Base-by-base conservation (phyloP, 1,140 invertebrate genomes). In the Drosophila serrata region DNA sequence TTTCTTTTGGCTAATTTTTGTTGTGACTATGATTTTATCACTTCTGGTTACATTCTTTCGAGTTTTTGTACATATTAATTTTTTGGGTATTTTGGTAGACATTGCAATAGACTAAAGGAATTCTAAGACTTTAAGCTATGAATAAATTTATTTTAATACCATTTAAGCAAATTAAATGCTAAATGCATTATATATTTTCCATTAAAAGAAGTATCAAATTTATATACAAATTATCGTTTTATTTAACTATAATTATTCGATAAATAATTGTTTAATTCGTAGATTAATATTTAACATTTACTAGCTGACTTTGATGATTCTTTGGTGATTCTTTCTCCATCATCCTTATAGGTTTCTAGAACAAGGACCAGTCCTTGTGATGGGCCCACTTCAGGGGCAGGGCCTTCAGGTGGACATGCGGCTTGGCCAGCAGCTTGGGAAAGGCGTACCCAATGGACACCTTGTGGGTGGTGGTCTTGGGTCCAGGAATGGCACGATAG, bases 361-460 rank as follows among this genome's bases (percentile, higher is more conserved):
- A 88, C 6, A 92, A 70, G 3, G 86, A 75, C 60, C 92, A 90
- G 45, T 88, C 85, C 51, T 84, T 78, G 15, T 91, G 76, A 24
- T 79, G 87, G 2, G 56, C 73, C 31, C 90, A 59, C 58, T 90
- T 91, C 22, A 91, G 33, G 7, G 85, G 91, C 42, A 79, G 65
- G 8, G 84, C 79, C 12, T 78, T 82, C 15, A 87, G 49, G 59
- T 91, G 91, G 22, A 75, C 73, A 39, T 92, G 91, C 22, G 87
- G 75, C n/a, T 79, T 68, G 37, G 80, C 53, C 43, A 79, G 13
- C 15, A 82, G 51, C 51, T 82, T 87, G 43, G 91, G 91, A 19
- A 90, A 91, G 1, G 85, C 75, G 48, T 90, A 92, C 7, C 91
- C 91, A 4, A 92, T 57, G 24, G 91, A 90, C 1, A 92, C 91